Evolutionary conservation across 53 echinoderm and acorn worm species (phyloP).

Genomic region (Apostichopus leukothele): DNA sequence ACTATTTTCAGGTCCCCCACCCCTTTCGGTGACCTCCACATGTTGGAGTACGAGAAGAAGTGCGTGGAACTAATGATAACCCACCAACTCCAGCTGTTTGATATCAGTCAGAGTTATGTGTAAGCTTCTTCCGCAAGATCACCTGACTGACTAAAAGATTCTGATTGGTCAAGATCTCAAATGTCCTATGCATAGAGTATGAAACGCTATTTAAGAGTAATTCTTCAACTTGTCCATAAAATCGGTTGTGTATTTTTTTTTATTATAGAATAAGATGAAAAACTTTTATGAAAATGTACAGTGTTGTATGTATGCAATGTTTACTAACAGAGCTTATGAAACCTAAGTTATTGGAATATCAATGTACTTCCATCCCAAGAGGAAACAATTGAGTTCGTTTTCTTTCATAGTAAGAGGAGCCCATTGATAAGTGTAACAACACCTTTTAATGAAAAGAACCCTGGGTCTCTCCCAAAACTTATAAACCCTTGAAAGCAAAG

Average conservation of each 20-base stretch:
- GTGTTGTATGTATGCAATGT: not conserved
- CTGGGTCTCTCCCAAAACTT: no score
- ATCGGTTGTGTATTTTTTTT: constrained; percentile 3
- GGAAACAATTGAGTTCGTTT: no score
- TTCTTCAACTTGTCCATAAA: not conserved
- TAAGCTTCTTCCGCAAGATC: not conserved
- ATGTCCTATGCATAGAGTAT: constrained; percentile 6
- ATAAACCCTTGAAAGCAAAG: no score
- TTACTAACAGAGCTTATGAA: not conserved
- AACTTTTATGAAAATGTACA: constrained; percentile 5
- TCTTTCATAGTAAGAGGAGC: no score
- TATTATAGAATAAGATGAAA: not conserved
- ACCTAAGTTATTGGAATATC: not conserved
- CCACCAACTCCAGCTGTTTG: constrained; percentile 72
- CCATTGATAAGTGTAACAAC: no score
- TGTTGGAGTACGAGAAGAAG: constrained; percentile 88
- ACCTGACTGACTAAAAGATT: not conserved
- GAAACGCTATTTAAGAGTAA: not conserved
- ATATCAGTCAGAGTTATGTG: constrained; percentile 52
- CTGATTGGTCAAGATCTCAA: constrained; percentile 1
- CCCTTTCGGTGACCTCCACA: constrained; percentile 85
- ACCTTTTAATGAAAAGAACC: no score
- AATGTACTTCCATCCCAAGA: no score
- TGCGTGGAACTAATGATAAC: constrained; percentile 85
- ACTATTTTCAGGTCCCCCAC: constrained; percentile 88